These are phyloP conservation scores for Diloba caeruleocephala DNA, from an alignment of 2,888 invertebrate genomes.

Conservation along the genomic window DNA sequence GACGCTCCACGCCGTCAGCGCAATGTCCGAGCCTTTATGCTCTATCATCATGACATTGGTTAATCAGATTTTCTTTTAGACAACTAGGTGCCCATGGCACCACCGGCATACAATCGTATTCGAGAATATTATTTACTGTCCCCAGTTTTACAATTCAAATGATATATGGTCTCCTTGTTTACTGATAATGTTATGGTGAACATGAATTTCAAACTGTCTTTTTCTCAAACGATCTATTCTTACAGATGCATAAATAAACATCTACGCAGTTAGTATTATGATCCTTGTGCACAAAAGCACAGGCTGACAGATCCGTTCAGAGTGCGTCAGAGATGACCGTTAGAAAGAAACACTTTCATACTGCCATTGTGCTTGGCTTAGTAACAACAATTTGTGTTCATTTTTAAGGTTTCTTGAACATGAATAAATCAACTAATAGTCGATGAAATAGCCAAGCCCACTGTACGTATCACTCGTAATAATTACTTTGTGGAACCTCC, in stretches of 20 bases:
- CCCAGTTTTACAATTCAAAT: constrained; percentile 19
- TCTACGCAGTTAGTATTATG: constrained; percentile 20
- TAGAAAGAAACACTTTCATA: constrained; percentile 61
- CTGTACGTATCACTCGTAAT: constrained; percentile 16
- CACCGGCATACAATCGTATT: not conserved
- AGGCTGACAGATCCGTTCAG: constrained; percentile 24
- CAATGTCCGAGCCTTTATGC: constrained; percentile 55
- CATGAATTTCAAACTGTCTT: constrained; percentile 31
- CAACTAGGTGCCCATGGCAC: not conserved
- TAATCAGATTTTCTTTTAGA: constrained; percentile 19
- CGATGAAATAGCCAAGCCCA: constrained; percentile 1
- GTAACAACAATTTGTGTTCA: constrained; percentile 15
- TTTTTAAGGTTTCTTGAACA: constrained; percentile 14
- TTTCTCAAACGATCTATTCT: constrained; percentile 21
- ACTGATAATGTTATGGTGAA: constrained; percentile 9
- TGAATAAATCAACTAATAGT: constrained; percentile 1
- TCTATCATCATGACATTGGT: constrained; percentile 61
- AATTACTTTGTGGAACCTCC: constrained; percentile 7
- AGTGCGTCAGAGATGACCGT: constrained; percentile 53
- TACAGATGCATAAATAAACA: constrained; percentile 18
- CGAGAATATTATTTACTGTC: not conserved
- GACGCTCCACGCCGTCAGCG: constrained; percentile 71
- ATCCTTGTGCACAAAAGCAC: constrained; percentile 27
- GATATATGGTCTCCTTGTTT: constrained; percentile 17
- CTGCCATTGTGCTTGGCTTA: constrained; percentile 30